Evolutionary conservation across 2,113 vertebrate species (phyloP), one percentile per base, ranked within the genome.

Genomic region (Microcebus tavaratra): DNA sequence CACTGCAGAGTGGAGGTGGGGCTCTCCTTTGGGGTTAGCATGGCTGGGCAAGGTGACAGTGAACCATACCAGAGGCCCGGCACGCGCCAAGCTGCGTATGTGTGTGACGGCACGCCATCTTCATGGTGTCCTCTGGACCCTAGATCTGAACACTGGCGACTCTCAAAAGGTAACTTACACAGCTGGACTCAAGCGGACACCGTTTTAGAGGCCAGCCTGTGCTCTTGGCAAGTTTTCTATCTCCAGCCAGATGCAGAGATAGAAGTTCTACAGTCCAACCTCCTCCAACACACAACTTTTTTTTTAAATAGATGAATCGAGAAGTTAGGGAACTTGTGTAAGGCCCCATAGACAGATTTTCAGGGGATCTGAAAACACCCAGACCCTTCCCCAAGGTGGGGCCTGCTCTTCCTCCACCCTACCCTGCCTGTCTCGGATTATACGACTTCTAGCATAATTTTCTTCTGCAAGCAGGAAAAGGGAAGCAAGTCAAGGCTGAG

Each of bases 111-210:
- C 50, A 31, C 0, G 1, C 17, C 34, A 67, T 31, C 90, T 20
- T 61, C 25, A 10, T 34, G 0, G 8, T 5, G 0, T 23, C 63
- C 85, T 79, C 65, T 4, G 61, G 55, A 29, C 55, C 27, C 21
- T 2, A 57, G 72, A n/a, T 4, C 2, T 0, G 0, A 50, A 14
- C 63, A n/a, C 0, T 11, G 67, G 18, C 3, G 1, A n/a, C 27
- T 42, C 2, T 0, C n/a, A 8, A 42, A 45, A 13, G 27, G 15
- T 15, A 36, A 50, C n/a, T 45, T 84, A 63, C 2, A 7, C 63
- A 55, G 42, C 29, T 23, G 21, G 55, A 50, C 90, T 53, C 34
- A 31, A 18, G 48, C 27, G 15, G 27, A 21, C 53, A 20, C 36
- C 21, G n/a, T 13, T 59, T n/a, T 78, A 50, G 89, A 79, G 34